Conservation (phyloP, 2,797 vertebrate genomes). For the Psittacula echo region DNA sequence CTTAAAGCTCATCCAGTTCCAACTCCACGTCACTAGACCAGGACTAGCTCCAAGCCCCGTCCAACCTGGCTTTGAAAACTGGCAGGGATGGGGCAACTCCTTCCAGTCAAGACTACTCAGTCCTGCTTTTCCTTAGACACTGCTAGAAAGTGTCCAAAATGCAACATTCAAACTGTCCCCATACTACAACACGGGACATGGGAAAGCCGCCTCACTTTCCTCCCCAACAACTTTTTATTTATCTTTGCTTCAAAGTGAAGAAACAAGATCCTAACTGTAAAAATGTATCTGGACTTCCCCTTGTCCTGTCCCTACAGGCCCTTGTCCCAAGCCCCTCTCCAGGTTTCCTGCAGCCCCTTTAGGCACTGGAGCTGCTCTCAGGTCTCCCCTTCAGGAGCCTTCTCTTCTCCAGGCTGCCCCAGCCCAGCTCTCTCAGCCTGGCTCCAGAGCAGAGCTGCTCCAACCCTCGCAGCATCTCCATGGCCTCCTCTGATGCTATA, state of each 20-base stretch:
- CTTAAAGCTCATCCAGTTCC: neutral
- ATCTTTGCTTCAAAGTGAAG: neutral
- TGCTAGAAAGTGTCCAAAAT: neutral
- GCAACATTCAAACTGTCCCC: neutral
- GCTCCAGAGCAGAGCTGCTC: neutral
- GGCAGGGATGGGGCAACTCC: neutral
- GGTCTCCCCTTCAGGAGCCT: neutral
- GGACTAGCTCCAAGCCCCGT: neutral
- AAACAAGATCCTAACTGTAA: neutral
- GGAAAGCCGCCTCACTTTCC: neutral
- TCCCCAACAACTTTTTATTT: neutral
- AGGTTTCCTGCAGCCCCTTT: neutral
- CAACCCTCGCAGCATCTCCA: accelerated
- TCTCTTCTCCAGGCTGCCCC: neutral
- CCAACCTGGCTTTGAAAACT: neutral
- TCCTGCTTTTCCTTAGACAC: neutral
- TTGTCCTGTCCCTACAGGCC: no score
- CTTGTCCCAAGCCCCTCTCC: neutral
- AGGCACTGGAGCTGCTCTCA: accelerated
- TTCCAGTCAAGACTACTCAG: neutral
- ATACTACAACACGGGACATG: neutral
- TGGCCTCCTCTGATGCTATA: neutral
- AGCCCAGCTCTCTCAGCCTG: neutral
- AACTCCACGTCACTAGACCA: neutral
- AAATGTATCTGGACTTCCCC: neutral